Conservation (phyloP, 2,113 vertebrate genomes). For the Carassius auratus region DNA sequence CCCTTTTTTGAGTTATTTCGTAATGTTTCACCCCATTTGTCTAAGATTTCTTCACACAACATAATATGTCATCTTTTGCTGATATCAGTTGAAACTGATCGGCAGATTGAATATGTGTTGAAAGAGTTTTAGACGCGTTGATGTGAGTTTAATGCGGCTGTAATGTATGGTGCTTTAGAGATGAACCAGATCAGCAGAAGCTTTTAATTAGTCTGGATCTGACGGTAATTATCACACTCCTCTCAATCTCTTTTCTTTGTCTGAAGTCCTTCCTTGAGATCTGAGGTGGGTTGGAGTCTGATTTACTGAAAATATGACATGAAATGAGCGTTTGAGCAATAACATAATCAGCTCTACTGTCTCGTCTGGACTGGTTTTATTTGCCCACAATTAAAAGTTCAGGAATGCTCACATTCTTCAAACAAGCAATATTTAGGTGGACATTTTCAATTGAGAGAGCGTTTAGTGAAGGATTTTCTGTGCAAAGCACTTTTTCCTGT, state of each 20-base stretch:
- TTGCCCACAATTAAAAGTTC: slow-evolving; percentile 1
- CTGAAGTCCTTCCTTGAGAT: neutral
- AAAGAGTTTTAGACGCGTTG: neutral
- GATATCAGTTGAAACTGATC: no score
- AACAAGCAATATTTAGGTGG: slow-evolving; percentile 23
- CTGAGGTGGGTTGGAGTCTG: neutral
- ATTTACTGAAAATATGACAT: neutral
- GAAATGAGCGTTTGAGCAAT: neutral
- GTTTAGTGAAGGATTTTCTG: neutral
- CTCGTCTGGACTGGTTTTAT: neutral
- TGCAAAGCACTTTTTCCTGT: neutral
- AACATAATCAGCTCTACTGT: slow-evolving; percentile 1
- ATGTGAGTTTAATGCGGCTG: neutral
- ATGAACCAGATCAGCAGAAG: neutral
- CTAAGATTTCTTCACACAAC: no score
- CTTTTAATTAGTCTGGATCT: neutral
- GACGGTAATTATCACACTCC: neutral
- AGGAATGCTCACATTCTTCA: neutral
- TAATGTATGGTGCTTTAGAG: neutral
- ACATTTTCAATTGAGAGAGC: neutral
- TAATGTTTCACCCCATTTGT: no score
- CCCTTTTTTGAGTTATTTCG: no score
- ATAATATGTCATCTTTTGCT: no score
- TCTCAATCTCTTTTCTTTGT: neutral
- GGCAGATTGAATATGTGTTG: no score